Base-by-base conservation (phyloP, 2,888 invertebrate species). In the Limnephilus marmoratus region DNA sequence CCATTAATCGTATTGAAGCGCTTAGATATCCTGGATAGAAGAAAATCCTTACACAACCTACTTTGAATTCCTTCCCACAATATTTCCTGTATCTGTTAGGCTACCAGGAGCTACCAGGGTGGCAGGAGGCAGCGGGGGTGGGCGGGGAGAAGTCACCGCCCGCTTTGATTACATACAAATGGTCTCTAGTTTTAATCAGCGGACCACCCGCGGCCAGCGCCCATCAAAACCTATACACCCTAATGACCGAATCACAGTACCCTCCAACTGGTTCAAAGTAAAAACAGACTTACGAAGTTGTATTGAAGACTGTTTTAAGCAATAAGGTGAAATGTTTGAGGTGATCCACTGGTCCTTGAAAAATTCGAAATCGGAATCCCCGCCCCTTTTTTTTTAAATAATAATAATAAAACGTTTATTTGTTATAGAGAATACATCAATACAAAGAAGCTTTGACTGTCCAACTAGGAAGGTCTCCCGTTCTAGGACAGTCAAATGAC, bases 161-260 rank as follows among this genome's bases (percentile, higher is more conserved):
- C 68, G 49, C 87, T 85, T 81, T 90, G 90, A 90, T 85, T 92
- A 90, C 85, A 34, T 41, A 68, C 87, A 68, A 90, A 87, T 53
- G 68, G 88, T 89, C 87, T 83, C 90, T 86, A 88, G 91, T 91
- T 93, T 93, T 93, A 93, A 93, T 93, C 93, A 93, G 90, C 81
- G 86, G 85, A 91, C 93, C 93, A 93, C 93, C 93, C 93, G 90
- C 83, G 81, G 93, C n/a, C 91, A 88, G 49, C 18, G 81, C 12
- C 34, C 24, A 13, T 68, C 45, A 45, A 45, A 45, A 53, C 31
- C 31, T n/a, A 85, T 12, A n/a, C 41, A 45, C 45, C 86, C 86
- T 86, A 86, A 86, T 86, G 86, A 45, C 29, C 29, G 49, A 45
- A 29, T 49, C n/a, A 45, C 86, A 86, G 11, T 18, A 83, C 83